Percentiles rank a stretch among this genome's conserved stretches.
Evolutionary conservation across 2,113 vertebrate species (phyloP).

Genomic region (Lepisosteus oculatus): DNA sequence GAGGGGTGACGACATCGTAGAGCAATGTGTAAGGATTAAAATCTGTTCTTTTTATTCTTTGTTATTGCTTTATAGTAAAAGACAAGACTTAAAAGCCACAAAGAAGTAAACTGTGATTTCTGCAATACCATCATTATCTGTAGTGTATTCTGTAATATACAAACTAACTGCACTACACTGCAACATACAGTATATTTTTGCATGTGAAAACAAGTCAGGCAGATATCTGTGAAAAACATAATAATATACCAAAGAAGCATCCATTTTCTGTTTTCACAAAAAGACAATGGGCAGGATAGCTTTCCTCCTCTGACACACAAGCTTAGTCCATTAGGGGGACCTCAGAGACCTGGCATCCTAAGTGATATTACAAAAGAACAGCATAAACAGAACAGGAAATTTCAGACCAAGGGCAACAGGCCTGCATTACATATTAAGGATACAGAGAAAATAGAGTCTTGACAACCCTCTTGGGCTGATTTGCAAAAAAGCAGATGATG

Average conservation of each 20-base stretch:
- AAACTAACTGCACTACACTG: too few species aligned
- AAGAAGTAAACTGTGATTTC: too few species aligned
- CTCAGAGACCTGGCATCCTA: neutral
- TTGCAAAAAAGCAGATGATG: neutral
- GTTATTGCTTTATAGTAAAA: too few species aligned
- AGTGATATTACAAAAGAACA: neutral
- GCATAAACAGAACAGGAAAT: conserved; percentile 3
- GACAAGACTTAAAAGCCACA: too few species aligned
- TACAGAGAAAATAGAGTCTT: neutral
- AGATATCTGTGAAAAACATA: too few species aligned
- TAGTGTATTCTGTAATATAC: too few species aligned
- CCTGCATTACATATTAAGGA: neutral
- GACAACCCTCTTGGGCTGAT: too few species aligned
- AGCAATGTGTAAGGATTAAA: neutral
- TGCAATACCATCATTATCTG: too few species aligned
- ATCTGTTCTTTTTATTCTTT: neutral
- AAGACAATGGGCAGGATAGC: neutral
- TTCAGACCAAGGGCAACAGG: neutral
- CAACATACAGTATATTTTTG: too few species aligned
- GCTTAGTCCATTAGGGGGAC: neutral
- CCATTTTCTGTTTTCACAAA: neutral
- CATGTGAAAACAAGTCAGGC: too few species aligned
- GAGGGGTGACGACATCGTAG: conserved; percentile 8
- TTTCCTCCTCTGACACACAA: neutral
- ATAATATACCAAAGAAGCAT: too few species aligned